A percentile compares a stretch with the other conserved stretches of the same genome.
phyloP scores from a whole-genome alignment of 1,140 invertebrate genomes.

The Bicyclus anynana region DNA sequence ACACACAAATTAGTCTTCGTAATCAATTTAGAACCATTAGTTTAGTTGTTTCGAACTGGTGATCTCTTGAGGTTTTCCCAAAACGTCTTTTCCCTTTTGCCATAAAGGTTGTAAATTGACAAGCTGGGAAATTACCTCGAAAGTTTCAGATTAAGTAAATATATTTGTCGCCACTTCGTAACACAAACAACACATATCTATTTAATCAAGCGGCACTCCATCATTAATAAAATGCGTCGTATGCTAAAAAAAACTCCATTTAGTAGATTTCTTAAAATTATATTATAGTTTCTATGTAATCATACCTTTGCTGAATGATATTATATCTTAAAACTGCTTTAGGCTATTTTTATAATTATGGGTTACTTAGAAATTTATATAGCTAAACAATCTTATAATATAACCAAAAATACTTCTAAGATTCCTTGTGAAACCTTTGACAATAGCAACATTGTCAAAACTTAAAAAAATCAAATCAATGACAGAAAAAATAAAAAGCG shows the following conservation, averaged over 20 bases:
- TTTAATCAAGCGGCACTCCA: conserved; percentile 22
- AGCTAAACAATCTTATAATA: too few relatives aligned
- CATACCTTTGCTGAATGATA: too few relatives aligned
- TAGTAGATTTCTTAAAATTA: conserved; percentile 31
- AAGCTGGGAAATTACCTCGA: neutral
- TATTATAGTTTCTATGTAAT: conserved; percentile 34
- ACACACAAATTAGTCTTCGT: conserved; percentile 19
- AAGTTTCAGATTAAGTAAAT: too few relatives aligned
- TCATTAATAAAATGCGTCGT: conserved; percentile 17
- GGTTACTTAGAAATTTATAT: too few relatives aligned
- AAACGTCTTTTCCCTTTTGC: neutral
- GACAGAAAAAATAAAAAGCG: too few relatives aligned
- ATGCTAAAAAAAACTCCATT: conserved; percentile 16
- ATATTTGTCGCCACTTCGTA: conserved; percentile 9
- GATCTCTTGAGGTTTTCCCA: neutral
- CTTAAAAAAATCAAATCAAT: too few relatives aligned
- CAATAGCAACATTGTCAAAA: too few relatives aligned
- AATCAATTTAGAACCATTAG: neutral
- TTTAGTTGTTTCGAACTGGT: conserved; percentile 6
- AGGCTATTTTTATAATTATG: too few relatives aligned
- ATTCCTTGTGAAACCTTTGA: too few relatives aligned
- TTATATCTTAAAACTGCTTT: too few relatives aligned
- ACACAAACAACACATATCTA: conserved; percentile 1
- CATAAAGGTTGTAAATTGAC: neutral
- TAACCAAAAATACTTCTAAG: too few relatives aligned